Evolutionary conservation across 2,797 vertebrate genomes (phyloP).

Genomic region (Phalanger gymnotis): DNA sequence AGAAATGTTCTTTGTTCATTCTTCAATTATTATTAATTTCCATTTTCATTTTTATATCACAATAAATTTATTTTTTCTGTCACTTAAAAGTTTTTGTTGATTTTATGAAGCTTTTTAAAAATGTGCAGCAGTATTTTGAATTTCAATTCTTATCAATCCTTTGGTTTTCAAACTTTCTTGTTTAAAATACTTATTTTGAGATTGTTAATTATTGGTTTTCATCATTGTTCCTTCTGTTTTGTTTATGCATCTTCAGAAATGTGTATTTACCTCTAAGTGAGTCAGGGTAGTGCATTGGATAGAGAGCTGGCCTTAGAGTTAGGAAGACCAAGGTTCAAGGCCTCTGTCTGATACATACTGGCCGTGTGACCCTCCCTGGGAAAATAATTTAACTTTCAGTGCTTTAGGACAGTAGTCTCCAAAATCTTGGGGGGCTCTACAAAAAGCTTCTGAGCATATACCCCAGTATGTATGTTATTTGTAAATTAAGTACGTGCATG

Average conservation of each 20-base stretch:
- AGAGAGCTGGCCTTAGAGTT: neutral
- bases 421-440: neutral
- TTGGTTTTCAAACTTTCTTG: neutral
- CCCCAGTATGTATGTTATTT: neutral
- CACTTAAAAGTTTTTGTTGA: neutral
- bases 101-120: neutral
- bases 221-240: neutral
- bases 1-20: neutral
- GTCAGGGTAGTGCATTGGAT: neutral
- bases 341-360: neutral
- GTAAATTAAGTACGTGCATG: neutral
- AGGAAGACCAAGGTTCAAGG: neutral
- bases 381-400: neutral
- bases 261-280: neutral
- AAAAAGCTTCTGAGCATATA: neutral
- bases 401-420: neutral
- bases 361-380: neutral
- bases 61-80: neutral
- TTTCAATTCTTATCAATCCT: neutral
- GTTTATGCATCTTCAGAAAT: neutral
- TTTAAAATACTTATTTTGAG: neutral
- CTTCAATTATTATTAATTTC: neutral
- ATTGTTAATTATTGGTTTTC: neutral
- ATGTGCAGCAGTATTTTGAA: neutral
- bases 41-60: neutral